Evolutionary conservation across 1,140 invertebrate species (phyloP), one percentile per base, ranked within the genome.

Genomic region (Pseudomyrmex dendroicus): DNA sequence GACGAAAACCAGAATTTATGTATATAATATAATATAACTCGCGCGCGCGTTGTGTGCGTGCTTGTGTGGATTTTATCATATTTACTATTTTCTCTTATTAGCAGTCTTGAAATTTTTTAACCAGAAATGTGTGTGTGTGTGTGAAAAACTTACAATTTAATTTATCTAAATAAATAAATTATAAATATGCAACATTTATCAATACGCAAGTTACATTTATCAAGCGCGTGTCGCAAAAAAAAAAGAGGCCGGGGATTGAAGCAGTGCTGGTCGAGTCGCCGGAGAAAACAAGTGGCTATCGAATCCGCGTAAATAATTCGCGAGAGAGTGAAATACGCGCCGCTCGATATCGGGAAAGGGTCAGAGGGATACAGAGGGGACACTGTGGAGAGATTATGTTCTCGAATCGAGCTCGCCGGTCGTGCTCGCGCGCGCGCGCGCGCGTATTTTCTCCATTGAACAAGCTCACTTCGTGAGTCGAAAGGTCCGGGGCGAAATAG

Each of bases 271-370:
- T 50, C 46, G 66, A 84, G 57, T 73, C 54, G 68, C 48, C 63
- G 76, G 46, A 57, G 62, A 46, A 77, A 77, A 76, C 72, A 77
- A 77, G 59, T 64, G 73, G 82, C 62, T 76, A 77, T 83, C 73
- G 59, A 25, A 44, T 77, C 64, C 62, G 54, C 35, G 64, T 83
- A 83, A 83, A 83, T 77, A 83, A 83, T 83, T 83, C 63, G 73
- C 57, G 62, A 61, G 48, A 62, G 63, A n/a, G 44, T 61, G 66
- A 80, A 59, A 80, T 80, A 78, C 76, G 76, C 52, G 44, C n/a
- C 66, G 66, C 54, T 80, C 76, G 66, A 72, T 70, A 72, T 72
- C 73, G 50, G 50, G 13, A 13, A 13, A 52, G 12, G 50, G 50
- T 10, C 10, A 52, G 50, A 4, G 50, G 50, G 12, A 8, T 10